Evolutionary conservation across 2,113 vertebrate genomes (phyloP).

Genomic region (Sebastes fasciatus): DNA sequence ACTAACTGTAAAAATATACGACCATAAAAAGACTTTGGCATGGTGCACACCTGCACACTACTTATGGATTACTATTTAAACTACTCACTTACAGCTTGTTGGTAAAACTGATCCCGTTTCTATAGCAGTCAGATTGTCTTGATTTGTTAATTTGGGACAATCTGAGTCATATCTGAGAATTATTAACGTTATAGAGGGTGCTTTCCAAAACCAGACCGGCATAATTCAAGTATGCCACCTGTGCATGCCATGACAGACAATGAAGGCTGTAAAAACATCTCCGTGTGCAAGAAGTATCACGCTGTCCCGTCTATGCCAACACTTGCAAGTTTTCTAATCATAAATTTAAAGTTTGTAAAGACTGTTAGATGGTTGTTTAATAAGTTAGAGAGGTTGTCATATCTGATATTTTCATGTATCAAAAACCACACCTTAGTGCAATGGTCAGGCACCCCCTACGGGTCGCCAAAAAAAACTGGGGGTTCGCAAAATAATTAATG

Average conservation of each 20-base stretch:
- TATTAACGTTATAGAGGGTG: neutral
- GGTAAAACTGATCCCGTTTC: neutral
- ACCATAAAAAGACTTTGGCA: neutral
- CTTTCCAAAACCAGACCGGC: neutral
- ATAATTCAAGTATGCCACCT: neutral
- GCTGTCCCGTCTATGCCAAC: neutral
- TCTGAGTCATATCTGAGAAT: neutral
- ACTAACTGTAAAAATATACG: neutral
- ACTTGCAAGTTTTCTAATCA: neutral
- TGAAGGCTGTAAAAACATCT: neutral
- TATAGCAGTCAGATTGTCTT: neutral
- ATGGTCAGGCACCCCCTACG: neutral
- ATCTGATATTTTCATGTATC: neutral
- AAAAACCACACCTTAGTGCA: neutral
- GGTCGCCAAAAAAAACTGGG: neutral
- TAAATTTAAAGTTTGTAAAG: neutral
- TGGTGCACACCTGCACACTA: neutral
- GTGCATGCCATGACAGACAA: neutral
- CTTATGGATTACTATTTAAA: neutral
- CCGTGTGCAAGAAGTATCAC: neutral
- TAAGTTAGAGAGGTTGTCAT: neutral
- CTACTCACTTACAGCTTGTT: neutral
- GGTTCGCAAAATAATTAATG: neutral
- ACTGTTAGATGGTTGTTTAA: neutral
- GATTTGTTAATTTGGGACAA: neutral